Conservation (phyloP, 2,888 invertebrate genomes). For the Artemia sinica region DNA sequence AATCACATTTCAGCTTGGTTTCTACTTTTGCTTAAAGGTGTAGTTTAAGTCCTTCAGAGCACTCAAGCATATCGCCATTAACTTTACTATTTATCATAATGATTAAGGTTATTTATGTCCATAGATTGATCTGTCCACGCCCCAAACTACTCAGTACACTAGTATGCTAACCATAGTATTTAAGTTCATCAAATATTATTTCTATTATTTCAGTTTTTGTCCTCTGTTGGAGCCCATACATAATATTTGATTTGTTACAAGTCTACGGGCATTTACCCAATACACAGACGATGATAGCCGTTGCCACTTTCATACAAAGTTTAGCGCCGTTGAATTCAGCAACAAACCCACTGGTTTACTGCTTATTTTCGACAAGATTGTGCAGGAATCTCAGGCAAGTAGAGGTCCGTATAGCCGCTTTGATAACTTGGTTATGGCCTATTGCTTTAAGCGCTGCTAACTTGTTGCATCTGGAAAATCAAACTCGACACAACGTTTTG, state of each 20-base stretch:
- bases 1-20: too few species aligned
- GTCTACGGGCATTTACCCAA: conserved; percentile 64
- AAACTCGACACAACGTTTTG: too few species aligned
- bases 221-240: conserved; percentile 86
- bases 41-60: too few species aligned
- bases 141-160: too few species aligned
- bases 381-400: conserved; percentile 60
- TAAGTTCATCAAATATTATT: conserved; percentile 11
- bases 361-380: conserved; percentile 74
- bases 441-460: too few species aligned
- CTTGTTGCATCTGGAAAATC: too few species aligned
- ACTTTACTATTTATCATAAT: too few species aligned
- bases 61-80: too few species aligned
- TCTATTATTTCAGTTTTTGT: conserved; percentile 55
- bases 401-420: conserved; percentile 13
- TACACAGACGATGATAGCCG: conserved; percentile 60
- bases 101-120: too few species aligned
- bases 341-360: conserved; percentile 84
- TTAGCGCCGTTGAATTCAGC: conserved; percentile 79
- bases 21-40: too few species aligned
- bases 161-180: not conserved
- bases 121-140: too few species aligned
- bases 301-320: conserved; percentile 78
- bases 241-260: conserved; percentile 74
- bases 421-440: conserved; percentile 9